Evolutionary conservation across 2,797 vertebrate species (phyloP).

Genomic region (Lepilemur septentrionalis): DNA sequence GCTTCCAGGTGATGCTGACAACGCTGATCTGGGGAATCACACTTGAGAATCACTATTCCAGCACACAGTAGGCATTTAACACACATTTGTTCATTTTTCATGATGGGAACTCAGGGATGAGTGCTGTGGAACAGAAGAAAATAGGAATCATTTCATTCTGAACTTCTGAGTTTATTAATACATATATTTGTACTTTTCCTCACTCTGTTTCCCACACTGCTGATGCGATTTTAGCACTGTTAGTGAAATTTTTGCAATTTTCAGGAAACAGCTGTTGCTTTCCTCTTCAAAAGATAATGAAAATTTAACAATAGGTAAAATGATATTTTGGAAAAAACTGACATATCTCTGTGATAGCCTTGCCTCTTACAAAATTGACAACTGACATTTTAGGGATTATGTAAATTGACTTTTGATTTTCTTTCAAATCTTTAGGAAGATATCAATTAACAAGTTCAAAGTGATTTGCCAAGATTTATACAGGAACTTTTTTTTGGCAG

Average conservation of each 20-base stretch:
- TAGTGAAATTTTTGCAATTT: background rate
- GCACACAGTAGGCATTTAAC: background rate
- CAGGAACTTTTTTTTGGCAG: background rate
- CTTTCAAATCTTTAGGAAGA: conserved; percentile 15
- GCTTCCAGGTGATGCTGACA: background rate
- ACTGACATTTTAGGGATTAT: background rate
- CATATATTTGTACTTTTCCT: background rate
- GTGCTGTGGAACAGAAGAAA: background rate
- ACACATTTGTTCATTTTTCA: background rate
- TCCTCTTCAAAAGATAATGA: conserved; percentile 52
- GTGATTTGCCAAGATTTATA: conserved; percentile 17
- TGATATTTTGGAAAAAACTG: conserved; percentile 28
- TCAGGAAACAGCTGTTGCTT: conserved; percentile 44
- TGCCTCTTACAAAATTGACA: background rate
- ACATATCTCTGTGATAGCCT: background rate
- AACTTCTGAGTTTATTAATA: background rate
- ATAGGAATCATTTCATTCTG: background rate
- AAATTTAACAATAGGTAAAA: conserved; percentile 33
- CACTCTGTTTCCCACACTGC: background rate
- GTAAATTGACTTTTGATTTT: background rate
- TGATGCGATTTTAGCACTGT: conserved; percentile 1
- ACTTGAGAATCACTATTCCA: background rate
- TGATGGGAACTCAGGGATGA: background rate
- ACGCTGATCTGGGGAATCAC: background rate
- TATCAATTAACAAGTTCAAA: background rate